phyloP scores from a whole-genome alignment of 2,113 vertebrate genomes.

The Oreotragus oreotragus region DNA sequence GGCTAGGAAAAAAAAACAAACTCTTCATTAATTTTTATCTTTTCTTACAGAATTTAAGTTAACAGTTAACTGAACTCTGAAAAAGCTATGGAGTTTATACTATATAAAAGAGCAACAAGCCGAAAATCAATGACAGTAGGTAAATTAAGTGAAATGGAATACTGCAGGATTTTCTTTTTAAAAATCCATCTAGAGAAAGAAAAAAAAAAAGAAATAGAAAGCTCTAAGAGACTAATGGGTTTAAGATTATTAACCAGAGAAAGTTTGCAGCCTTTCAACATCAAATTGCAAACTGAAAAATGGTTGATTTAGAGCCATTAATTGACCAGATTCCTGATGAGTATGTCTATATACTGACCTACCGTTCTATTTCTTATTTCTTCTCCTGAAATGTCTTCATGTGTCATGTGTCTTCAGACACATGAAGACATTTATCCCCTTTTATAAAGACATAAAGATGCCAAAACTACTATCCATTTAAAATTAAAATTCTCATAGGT shows the following conservation, averaged over 20 bases:
- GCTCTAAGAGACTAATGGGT: background rate
- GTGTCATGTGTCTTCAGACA: too few relatives aligned
- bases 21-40: constrained; percentile 23
- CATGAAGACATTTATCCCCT: background rate
- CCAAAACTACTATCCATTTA: background rate
- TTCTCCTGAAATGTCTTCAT: background rate
- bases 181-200: background rate
- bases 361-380: background rate
- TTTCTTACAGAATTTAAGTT: constrained; percentile 46
- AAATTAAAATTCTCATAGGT: constrained; percentile 16
- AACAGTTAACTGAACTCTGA: background rate
- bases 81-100: background rate
- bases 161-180: background rate
- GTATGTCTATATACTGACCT: background rate
- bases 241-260: background rate
- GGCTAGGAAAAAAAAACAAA: constrained; percentile 68
- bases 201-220: background rate
- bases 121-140: constrained; percentile 30
- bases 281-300: background rate
- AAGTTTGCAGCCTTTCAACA: background rate
- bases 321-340: background rate
- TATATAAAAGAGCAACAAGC: background rate
- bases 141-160: background rate
- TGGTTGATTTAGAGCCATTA: background rate
- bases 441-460: background rate